These are phyloP conservation scores for Cydia fagiglandana DNA, from an alignment of 1,140 invertebrate genomes.

Conservation along the genomic window DNA sequence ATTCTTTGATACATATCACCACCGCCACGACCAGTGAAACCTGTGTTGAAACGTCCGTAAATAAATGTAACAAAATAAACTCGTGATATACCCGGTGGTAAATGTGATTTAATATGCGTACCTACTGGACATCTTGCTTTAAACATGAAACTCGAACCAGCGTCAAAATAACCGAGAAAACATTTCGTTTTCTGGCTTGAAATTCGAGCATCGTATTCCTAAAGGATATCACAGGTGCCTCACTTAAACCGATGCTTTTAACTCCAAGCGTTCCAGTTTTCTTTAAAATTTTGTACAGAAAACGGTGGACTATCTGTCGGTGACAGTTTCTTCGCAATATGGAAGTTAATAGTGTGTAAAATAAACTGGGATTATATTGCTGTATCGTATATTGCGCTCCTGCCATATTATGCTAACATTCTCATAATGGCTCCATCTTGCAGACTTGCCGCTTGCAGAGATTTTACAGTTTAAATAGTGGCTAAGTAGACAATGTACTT, in stretches of 20 bases:
- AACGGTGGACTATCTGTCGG: neutral
- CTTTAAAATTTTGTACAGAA: neutral
- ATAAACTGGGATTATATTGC: conserved; percentile 1
- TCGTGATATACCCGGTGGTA: too few species aligned
- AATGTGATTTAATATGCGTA: too few species aligned
- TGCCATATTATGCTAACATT: neutral
- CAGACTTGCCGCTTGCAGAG: too few species aligned
- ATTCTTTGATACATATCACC: too few species aligned
- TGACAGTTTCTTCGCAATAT: conserved; percentile 12
- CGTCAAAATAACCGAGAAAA: neutral
- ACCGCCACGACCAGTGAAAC: too few species aligned
- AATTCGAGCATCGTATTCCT: conserved; percentile 12
- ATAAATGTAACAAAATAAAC: too few species aligned
- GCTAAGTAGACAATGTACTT: too few species aligned
- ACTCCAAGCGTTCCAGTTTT: neutral
- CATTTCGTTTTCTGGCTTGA: neutral
- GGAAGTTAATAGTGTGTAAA: conserved; percentile 17
- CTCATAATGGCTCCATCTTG: too few species aligned
- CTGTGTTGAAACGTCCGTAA: too few species aligned
- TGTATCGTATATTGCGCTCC: neutral
- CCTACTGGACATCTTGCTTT: neutral
- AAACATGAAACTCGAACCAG: neutral
- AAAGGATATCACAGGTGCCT: conserved; percentile 15
- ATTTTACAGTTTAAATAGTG: too few species aligned
- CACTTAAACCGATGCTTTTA: conserved; percentile 19